Evolutionary conservation across 2,888 invertebrate species (phyloP), one percentile per base, ranked within the genome.

Genomic region (Sinotaia quadrata): DNA sequence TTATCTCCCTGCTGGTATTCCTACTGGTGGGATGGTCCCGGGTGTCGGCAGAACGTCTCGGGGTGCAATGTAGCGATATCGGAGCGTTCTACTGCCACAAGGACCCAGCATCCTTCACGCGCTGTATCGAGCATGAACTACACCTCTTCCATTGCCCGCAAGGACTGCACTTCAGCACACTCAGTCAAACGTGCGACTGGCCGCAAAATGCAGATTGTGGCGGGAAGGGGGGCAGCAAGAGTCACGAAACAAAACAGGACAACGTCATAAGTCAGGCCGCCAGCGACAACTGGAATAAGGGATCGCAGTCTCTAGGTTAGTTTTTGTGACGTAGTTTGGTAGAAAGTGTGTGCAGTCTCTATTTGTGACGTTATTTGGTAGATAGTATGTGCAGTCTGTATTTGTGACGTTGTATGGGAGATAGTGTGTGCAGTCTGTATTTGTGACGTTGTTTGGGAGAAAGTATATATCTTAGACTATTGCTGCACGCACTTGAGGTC

Each of bases 121-220:
- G 76, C 8, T 78, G 78, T 65, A 67, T 75, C 3, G 72, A 74
- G 3, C 68, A 75, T 15, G 61, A 72, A 21, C 67, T 67, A 24
- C 71, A 74, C 47, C 69, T 73, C 63, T 75, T 75, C 65, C 54
- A 67, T 59, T 75, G 75, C 33, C 75, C 75, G 2, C 63, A 57
- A 21, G 77, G 77, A 15, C 67, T 79, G 7, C 73, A 75, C 63
- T 79, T 76, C 60, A 79, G 75, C 67, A 71, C 67, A 21, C 52
- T 68, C 18, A 72, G 69, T 12, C 76, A 77, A 49, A 79, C 69
- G 31, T 81, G 81, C 60, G 79, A 79, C 71, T 79, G 78, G 78
- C 78, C 81, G 1, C 67, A 72, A 12, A 65, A 68, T 10, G 77
- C 76, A 0, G 72, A 77, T 62, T 80, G 79, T 41, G 59, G 65